Conservation (phyloP, 2,113 vertebrate genomes). For the Ophiodon elongatus region DNA sequence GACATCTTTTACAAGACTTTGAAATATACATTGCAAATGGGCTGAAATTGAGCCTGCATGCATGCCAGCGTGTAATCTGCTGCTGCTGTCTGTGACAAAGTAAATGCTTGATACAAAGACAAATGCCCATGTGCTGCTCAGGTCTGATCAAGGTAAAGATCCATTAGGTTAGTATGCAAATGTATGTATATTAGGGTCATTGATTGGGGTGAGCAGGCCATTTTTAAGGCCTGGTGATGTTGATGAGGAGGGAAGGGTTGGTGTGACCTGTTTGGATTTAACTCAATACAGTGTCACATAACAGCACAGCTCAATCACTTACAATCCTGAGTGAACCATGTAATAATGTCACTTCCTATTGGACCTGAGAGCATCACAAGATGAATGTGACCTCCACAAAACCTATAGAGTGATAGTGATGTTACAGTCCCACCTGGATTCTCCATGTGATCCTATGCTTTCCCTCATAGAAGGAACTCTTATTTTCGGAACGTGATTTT, state of each 20-base stretch:
- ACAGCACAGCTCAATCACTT: constrained; percentile 84
- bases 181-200: constrained; percentile 82
- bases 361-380: constrained; percentile 53
- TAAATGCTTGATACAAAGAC: constrained; percentile 47
- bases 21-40: background rate
- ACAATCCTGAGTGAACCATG: constrained; percentile 72
- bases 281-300: constrained; percentile 87
- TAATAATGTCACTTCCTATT: constrained; percentile 69
- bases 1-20: background rate
- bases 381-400: constrained; percentile 65
- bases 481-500: background rate
- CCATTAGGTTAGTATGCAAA: constrained; percentile 85
- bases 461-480: background rate
- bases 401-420: constrained; percentile 10
- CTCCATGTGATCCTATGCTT: background rate
- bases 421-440: constrained; percentile 9
- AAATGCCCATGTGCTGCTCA: constrained; percentile 67
- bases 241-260: constrained; percentile 83
- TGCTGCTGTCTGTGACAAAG: constrained; percentile 21
- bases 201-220: constrained; percentile 75
- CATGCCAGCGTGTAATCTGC: background rate
- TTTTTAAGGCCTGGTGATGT: constrained; percentile 78
- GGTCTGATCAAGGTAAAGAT: constrained; percentile 79
- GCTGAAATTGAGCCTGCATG: background rate
- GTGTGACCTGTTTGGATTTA: constrained; percentile 83